A percentile compares a stretch with the other conserved stretches of the same genome.
phyloP scores from a whole-genome alignment of 2,797 vertebrate species.

The Falco biarmicus region DNA sequence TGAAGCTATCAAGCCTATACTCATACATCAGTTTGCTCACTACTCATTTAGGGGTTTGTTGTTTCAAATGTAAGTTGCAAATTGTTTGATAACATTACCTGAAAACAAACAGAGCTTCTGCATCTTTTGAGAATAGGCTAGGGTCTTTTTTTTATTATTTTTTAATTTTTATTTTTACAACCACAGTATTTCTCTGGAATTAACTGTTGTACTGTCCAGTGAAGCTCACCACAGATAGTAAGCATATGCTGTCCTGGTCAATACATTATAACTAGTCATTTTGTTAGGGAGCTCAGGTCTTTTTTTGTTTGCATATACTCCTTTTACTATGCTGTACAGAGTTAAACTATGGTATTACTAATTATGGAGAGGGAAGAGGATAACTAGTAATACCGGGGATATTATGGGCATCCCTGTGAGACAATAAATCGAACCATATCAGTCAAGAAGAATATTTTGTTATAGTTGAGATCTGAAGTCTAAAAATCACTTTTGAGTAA shows the following conservation, averaged over 20 bases:
- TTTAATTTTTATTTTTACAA: background rate
- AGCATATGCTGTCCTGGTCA: accelerated
- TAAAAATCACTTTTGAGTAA: background rate
- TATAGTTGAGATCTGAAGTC: background rate
- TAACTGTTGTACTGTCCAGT: background rate
- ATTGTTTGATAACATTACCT: background rate
- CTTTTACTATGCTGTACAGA: background rate
- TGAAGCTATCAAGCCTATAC: background rate
- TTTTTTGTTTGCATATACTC: background rate
- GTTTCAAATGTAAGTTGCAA: background rate
- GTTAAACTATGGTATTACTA: background rate
- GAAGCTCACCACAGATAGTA: background rate
- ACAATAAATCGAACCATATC: background rate
- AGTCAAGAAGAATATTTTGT: background rate
- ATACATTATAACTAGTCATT: background rate
- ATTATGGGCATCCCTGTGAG: background rate
- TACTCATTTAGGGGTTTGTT: background rate
- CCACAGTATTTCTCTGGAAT: background rate
- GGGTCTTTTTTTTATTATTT: background rate
- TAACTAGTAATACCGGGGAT: background rate
- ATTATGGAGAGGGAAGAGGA: background rate
- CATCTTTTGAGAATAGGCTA: background rate
- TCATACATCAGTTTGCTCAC: background rate
- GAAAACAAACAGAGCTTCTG: background rate
- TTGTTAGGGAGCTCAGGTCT: background rate